Evolutionary conservation across 2,797 vertebrate genomes (phyloP), one percentile per base, ranked within the genome.

Genomic region (Allobates femoralis): DNA sequence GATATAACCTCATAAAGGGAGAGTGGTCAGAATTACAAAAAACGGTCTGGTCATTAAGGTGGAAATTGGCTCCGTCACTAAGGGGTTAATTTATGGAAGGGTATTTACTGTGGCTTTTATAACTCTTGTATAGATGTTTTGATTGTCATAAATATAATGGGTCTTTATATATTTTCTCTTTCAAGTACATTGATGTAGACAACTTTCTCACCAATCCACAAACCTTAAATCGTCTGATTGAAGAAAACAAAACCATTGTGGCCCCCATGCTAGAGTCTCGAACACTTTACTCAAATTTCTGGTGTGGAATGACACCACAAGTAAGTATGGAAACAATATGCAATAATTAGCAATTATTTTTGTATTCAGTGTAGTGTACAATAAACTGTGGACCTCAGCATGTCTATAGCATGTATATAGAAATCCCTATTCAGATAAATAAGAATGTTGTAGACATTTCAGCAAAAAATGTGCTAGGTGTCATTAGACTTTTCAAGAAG

Each of bases 231-330:
- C 93, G 98, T 88, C 86, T 99, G 95, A 98, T 99, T 78, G 95
- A 95, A 2, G 98, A 99, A 90, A 99, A 99, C 91, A 89, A 95
- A 89, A 99, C 98, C 0, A 75, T 99, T 82, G 96, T 96, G 89
- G 95, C 97, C 0, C 98, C 98, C 0, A 99, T 99, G 98, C 90
- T 99, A 1, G 97, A 99, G 92, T 99, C 98, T 37, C 96, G 96
- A 58, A 95, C 96, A 0, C 95, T 99, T 18, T 99, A 99, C 92
- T 99, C 98, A 64, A 99, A 99, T 93, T 99, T 97, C 94, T 99
- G 98, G 98, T 99, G 98, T 60, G 98, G 98, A 89, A 97, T 99
- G 91, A 99, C 97, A 14, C 96, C 98, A 21, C 97, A 99, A 97
- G 98, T 95, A 95, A 93, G 92, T 93, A 66, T 14, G 10, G 21